Evolutionary conservation across 2,797 vertebrate genomes (phyloP), one percentile per base, ranked within the genome.

Genomic region (Intellagama lesueurii): DNA sequence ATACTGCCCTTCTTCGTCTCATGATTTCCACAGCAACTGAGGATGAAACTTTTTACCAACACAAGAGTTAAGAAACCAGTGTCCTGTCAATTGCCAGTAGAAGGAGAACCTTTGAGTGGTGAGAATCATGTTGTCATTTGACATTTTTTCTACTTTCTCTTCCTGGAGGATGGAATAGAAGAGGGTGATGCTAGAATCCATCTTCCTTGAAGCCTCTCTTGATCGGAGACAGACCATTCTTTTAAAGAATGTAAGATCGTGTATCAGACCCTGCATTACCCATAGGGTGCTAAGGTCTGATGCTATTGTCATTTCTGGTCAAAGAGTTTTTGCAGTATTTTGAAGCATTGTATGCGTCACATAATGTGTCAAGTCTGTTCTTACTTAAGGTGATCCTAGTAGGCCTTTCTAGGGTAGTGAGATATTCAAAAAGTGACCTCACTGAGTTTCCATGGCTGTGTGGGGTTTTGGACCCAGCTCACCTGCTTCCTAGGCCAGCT

Each of bases 21-120:
- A 82, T 79, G 26, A 14, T 92, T 2, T 88, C 64, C 64, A 56
- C 60, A 96, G 96, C 44, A 26, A 5, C 2, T 95, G 80, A 66
- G 81, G 78, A 89, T 96, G 95, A 96, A 97, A 93, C 60, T 96
- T 90, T 44, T 96, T 83, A 96, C 95, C 69, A 96, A 96, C 44
- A 70, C 87, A 40, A 92, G 92, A 86, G 91, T 95, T 83, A 96
- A 94, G 94, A 96, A 95, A 86, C 94, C 96, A 1, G 89, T 93
- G 28, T 94, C 94, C 3, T 96, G 95, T 77, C 4, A 56, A 9
- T 26, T 0, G 56, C 83, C 76, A 73, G 1, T 0, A 5, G 44
- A 16, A 86, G 0, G 47, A 95, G 40, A 88, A 44, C 69, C 1
- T 16, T 4, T 17, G 0, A 7, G 0, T 40, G 91, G 93, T 95